Evolutionary conservation across 2,888 invertebrate species (phyloP).

Genomic region (Anagyrus pseudococci): DNA sequence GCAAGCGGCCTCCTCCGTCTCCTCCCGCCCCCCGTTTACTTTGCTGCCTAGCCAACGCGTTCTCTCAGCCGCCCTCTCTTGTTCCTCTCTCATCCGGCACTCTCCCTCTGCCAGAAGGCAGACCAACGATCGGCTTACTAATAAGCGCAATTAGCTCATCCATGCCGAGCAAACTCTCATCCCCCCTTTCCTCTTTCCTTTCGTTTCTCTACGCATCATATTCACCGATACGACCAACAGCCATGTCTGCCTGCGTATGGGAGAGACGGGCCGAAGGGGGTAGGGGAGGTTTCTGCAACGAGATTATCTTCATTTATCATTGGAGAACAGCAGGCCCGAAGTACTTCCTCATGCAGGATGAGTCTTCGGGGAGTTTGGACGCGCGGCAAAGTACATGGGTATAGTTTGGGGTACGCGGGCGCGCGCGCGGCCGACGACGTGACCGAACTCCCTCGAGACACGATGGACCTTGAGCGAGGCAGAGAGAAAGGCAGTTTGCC

Average conservation of each 20-base stretch:
- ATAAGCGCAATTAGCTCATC: background rate
- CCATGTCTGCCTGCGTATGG: too few species aligned
- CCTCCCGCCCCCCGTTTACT: conserved; percentile 47
- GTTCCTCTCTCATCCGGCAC: too few species aligned
- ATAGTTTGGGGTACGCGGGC: background rate
- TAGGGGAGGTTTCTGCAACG: background rate
- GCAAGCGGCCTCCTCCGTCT: conserved; percentile 31
- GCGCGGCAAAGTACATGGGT: background rate
- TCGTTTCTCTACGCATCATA: too few species aligned
- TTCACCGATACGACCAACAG: too few species aligned
- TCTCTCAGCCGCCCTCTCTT: background rate
- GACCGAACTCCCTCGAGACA: background rate
- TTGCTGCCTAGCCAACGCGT: conserved; percentile 37
- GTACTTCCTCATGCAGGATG: background rate
- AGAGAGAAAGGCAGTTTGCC: background rate
- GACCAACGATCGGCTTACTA: background rate
- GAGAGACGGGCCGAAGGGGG: background rate
- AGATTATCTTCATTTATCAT: conserved; percentile 25
- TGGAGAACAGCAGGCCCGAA: background rate
- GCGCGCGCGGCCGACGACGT: too few species aligned
- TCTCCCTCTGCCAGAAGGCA: too few species aligned
- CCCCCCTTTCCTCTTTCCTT: too few species aligned
- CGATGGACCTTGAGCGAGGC: background rate
- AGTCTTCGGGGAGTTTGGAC: background rate
- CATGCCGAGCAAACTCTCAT: too few species aligned